Percentiles rank a stretch among this genome's conserved stretches.
phyloP scores from a whole-genome alignment of 2,797 vertebrate species.

The Sarcoramphus papa region DNA sequence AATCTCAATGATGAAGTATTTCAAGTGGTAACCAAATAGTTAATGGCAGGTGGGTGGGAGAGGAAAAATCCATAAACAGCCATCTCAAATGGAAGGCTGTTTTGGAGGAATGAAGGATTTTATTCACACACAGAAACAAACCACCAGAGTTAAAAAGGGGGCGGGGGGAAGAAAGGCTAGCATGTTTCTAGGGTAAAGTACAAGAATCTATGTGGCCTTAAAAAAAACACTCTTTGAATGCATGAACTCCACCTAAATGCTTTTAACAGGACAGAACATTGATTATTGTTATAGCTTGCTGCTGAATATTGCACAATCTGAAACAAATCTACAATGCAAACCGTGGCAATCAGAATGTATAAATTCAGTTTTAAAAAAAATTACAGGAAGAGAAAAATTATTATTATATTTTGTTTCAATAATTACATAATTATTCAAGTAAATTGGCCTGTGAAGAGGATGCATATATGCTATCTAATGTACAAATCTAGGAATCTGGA shows the following conservation, averaged over 20 bases:
- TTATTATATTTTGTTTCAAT: not conserved
- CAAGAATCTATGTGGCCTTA: not conserved
- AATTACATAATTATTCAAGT: not conserved
- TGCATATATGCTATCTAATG: not conserved
- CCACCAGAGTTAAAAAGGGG: not conserved
- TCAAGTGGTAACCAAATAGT: slow-evolving; percentile 20
- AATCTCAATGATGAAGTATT: slow-evolving; percentile 40
- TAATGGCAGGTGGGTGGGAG: slow-evolving; percentile 31
- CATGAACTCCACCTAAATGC: not conserved
- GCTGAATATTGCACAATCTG: not conserved
- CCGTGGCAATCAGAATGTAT: not conserved
- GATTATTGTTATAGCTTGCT: not conserved
- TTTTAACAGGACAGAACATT: not conserved
- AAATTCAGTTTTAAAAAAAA: not conserved
- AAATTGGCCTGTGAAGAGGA: not conserved
- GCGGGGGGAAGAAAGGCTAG: accelerated
- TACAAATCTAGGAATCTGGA: not conserved
- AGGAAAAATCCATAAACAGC: not conserved
- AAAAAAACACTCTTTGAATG: not conserved
- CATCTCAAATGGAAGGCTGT: not conserved
- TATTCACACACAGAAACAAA: not conserved
- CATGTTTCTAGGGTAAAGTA: not conserved
- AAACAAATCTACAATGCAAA: not conserved
- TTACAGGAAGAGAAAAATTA: not conserved
- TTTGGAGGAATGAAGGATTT: not conserved